These are phyloP conservation scores for Rhinella marina DNA, from an alignment of 2,797 vertebrate species.

Conservation along the genomic window DNA sequence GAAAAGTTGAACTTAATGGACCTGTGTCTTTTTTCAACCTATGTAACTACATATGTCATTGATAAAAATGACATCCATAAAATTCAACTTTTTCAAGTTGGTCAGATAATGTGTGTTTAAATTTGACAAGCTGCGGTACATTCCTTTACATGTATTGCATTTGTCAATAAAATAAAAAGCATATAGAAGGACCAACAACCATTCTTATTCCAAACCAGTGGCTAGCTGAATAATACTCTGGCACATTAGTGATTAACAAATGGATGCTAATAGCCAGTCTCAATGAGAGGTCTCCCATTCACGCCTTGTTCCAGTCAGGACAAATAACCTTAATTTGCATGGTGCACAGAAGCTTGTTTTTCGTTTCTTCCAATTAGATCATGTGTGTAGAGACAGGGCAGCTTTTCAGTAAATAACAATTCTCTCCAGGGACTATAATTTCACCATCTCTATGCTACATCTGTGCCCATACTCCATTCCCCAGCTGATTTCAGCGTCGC, in stretches of 20 bases:
- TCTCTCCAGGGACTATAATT: slow-evolving; percentile 47
- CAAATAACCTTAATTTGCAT: slow-evolving; percentile 15
- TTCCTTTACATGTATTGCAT: not conserved
- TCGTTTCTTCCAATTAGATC: slow-evolving; percentile 45
- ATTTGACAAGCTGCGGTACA: not conserved
- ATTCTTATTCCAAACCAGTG: not conserved
- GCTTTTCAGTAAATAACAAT: slow-evolving; percentile 60
- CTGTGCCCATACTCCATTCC: slow-evolving; percentile 21
- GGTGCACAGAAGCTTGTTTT: slow-evolving; percentile 26
- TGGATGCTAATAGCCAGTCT: not conserved
- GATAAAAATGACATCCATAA: too few relatives aligned
- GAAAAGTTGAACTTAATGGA: too few relatives aligned
- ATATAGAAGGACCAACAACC: not conserved
- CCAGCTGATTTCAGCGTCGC: not conserved
- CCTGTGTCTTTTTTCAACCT: too few relatives aligned
- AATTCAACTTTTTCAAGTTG: too few relatives aligned
- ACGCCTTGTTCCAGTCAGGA: not conserved
- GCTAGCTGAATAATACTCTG: not conserved
- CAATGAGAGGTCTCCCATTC: not conserved
- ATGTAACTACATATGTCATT: too few relatives aligned
- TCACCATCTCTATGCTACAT: slow-evolving; percentile 23
- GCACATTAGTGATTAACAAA: not conserved
- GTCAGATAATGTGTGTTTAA: not conserved
- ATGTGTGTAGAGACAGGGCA: slow-evolving; percentile 28
- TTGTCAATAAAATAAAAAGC: not conserved